phyloP scores from a whole-genome alignment of 2,888 invertebrate genomes.

The Ariolimax columbianus region DNA sequence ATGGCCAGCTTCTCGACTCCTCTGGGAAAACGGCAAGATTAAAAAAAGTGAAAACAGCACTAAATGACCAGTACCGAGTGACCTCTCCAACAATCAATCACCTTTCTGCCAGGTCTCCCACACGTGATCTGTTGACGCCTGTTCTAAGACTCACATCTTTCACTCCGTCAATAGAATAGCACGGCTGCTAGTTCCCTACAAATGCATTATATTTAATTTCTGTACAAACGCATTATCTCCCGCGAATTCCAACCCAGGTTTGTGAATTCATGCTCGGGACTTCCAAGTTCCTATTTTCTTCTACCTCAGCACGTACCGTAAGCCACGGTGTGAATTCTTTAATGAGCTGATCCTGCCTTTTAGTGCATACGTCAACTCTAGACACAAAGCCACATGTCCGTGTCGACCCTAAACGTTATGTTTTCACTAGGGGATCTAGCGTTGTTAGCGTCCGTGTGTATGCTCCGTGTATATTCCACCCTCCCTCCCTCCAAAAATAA shows the following conservation, averaged over 20 bases:
- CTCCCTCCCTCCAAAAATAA: too few relatives aligned
- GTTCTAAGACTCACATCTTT: neutral
- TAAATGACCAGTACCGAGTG: slow-evolving; percentile 33
- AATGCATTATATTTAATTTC: slow-evolving; percentile 31
- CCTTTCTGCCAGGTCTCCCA: neutral
- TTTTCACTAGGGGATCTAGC: neutral
- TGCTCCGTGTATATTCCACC: too few relatives aligned
- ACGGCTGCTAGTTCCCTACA: neutral
- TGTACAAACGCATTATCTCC: slow-evolving; percentile 22
- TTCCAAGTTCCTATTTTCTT: neutral
- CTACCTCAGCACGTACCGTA: neutral
- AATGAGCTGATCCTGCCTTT: slow-evolving; percentile 7
- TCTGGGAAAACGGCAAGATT: neutral
- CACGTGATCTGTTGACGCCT: neutral
- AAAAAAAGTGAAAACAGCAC: slow-evolving; percentile 26
- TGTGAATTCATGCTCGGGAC: neutral
- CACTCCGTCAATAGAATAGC: neutral
- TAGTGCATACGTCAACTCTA: neutral
- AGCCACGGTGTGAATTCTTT: slow-evolving; percentile 23
- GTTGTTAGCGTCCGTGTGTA: neutral
- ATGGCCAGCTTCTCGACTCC: slow-evolving; percentile 1
- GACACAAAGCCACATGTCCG: slow-evolving; percentile 6
- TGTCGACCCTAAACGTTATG: slow-evolving; percentile 25
- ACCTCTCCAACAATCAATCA: slow-evolving; percentile 38
- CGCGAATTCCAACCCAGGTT: neutral